These are phyloP conservation scores for Lineus longissimus DNA, from an alignment of 1,140 invertebrate species.

Conservation along the genomic window DNA sequence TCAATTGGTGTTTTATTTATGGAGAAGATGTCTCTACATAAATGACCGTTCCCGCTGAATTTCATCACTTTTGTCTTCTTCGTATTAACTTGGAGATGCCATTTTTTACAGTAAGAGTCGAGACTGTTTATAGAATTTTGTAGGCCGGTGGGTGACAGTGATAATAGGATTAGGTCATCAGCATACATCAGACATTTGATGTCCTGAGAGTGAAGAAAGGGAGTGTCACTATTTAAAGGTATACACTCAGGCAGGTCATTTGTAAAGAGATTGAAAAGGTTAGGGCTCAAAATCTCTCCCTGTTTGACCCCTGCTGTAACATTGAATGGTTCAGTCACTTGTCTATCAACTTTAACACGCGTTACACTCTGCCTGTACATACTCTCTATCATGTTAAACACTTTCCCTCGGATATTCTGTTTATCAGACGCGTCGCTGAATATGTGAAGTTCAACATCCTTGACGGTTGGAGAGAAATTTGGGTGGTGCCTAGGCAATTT, in stretches of 20 bases:
- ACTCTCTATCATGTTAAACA: conserved; percentile 11
- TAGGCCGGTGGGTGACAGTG: neutral
- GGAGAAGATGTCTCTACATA: neutral
- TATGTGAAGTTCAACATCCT: too few species aligned
- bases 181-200: neutral
- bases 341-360: neutral
- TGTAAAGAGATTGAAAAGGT: neutral
- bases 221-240: neutral
- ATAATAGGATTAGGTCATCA: neutral
- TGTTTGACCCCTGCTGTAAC: neutral
- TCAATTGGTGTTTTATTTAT: neutral
- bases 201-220: neutral
- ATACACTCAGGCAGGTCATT: neutral
- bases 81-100: neutral
- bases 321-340: neutral
- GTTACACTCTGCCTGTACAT: conserved; percentile 2
- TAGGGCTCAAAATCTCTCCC: neutral
- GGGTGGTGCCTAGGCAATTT: too few species aligned
- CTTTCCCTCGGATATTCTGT: conserved; percentile 4
- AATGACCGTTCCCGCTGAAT: neutral
- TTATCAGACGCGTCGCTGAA: too few species aligned
- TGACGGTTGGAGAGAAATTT: too few species aligned
- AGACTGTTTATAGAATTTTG: neutral
- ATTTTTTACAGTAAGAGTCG: neutral
- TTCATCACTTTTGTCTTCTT: neutral